A percentile compares a stretch with the other conserved stretches of the same genome.
These are phyloP conservation scores for Umimayanthus chanpuru DNA, from an alignment of 92 coral and sea anemone species.

Conservation along the genomic window DNA sequence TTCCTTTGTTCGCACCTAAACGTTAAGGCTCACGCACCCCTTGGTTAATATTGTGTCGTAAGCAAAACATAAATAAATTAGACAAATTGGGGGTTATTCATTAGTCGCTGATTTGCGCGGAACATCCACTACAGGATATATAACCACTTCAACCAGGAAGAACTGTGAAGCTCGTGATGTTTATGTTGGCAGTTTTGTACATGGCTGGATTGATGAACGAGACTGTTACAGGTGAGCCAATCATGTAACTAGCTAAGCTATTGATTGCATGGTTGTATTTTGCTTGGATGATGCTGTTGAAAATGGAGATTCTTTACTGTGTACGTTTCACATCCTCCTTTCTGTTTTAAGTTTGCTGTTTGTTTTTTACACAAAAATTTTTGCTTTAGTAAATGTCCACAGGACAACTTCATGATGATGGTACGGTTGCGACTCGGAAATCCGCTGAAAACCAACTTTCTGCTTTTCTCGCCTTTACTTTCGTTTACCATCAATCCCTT, in stretches of 20 bases:
- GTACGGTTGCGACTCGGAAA: no score
- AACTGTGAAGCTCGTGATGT: background rate
- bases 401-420: no score
- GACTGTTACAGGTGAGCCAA: slow-evolving; percentile 32
- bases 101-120: background rate
- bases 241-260: background rate
- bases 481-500: no score
- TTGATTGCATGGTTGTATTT: background rate
- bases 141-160: background rate
- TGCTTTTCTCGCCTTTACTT: no score
- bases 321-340: background rate
- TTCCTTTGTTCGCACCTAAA: slow-evolving; percentile 14
- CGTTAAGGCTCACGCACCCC: background rate
- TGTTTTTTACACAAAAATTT: background rate
- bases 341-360: background rate
- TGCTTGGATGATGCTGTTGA: background rate
- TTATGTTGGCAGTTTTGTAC: slow-evolving; percentile 31
- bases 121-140: slow-evolving; percentile 1
- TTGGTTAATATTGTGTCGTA: slow-evolving; percentile 16
- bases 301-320: background rate
- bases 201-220: slow-evolving; percentile 31
- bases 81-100: background rate
- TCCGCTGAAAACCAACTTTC: no score
- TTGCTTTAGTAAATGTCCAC: no score
- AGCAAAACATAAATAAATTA: background rate